Conservation (phyloP, 2,113 vertebrate species). For the Festucalex cinctus region DNA sequence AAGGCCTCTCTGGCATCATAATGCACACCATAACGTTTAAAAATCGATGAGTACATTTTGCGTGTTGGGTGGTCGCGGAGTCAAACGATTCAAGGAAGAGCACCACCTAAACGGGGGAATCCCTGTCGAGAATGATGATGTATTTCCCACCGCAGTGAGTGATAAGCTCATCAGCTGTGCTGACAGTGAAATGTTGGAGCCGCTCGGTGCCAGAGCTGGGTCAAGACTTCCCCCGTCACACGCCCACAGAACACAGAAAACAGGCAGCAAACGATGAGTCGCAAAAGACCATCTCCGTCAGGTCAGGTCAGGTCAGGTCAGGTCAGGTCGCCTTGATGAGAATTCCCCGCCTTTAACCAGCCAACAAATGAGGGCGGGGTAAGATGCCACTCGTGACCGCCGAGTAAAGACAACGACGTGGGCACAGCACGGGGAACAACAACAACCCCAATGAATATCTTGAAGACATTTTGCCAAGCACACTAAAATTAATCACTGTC, state of each 20-base stretch:
- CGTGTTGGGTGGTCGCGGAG: neutral
- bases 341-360: conserved; percentile 22
- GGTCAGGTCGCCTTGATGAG: conserved; percentile 68
- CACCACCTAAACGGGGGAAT: conserved; percentile 54
- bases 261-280: conserved; percentile 53
- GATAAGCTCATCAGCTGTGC: conserved; percentile 75
- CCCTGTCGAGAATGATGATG: conserved; percentile 67
- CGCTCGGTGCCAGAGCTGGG: conserved; percentile 57
- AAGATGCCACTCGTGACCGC: conserved; percentile 54
- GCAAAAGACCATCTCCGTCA: conserved; percentile 72
- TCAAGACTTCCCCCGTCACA: conserved; percentile 69
- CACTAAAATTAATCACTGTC: conserved; percentile 76
- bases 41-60: neutral
- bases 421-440: conserved; percentile 58
- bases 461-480: conserved; percentile 72
- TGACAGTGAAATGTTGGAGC: conserved; percentile 74
- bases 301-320: conserved; percentile 76
- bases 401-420: conserved; percentile 44
- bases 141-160: conserved; percentile 64
- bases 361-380: conserved; percentile 4
- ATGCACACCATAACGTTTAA: neutral
- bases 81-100: conserved; percentile 19
- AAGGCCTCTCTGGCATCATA: neutral
- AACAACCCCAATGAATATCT: conserved; percentile 77
- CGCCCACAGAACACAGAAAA: conserved; percentile 57